phyloP scores from a whole-genome alignment of 2,888 invertebrate species.

The Lycophotia porphyrea region DNA sequence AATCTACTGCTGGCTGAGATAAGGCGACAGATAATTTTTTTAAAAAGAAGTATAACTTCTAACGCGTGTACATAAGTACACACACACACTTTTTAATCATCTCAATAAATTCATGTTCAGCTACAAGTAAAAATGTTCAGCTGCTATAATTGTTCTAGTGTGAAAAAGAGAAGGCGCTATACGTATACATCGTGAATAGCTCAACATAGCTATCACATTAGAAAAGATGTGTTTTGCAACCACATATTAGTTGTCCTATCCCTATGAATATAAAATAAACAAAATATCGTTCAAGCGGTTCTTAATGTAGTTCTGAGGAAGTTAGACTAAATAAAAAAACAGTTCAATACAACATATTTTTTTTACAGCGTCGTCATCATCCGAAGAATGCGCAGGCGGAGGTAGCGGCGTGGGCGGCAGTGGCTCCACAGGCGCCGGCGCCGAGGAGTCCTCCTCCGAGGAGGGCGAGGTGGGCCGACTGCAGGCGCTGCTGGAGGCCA shows the following conservation, averaged over 20 bases:
- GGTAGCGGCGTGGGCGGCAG: slow-evolving; percentile 74
- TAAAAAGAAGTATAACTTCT: no score
- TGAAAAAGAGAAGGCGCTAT: neutral
- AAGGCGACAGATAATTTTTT: no score
- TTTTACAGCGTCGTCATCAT: slow-evolving; percentile 78
- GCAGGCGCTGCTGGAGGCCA: slow-evolving; percentile 97
- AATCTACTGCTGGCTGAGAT: no score
- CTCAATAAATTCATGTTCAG: neutral
- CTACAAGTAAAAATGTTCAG: neutral
- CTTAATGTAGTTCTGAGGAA: neutral
- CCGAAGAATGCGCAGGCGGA: slow-evolving; percentile 81
- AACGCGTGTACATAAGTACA: no score
- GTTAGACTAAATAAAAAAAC: neutral
- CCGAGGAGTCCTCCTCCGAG: slow-evolving; percentile 91
- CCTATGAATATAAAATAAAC: neutral
- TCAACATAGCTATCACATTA: neutral
- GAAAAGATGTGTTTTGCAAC: neutral
- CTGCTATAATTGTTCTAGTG: neutral
- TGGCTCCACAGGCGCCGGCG: slow-evolving; percentile 79
- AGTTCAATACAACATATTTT: neutral
- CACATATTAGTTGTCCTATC: neutral
- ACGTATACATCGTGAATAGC: neutral
- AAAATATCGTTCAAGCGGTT: neutral
- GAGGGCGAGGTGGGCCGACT: slow-evolving; percentile 98
- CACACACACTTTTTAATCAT: no score